phyloP scores from a whole-genome alignment of 2,888 invertebrate genomes.

The Leptopilina myrica region DNA sequence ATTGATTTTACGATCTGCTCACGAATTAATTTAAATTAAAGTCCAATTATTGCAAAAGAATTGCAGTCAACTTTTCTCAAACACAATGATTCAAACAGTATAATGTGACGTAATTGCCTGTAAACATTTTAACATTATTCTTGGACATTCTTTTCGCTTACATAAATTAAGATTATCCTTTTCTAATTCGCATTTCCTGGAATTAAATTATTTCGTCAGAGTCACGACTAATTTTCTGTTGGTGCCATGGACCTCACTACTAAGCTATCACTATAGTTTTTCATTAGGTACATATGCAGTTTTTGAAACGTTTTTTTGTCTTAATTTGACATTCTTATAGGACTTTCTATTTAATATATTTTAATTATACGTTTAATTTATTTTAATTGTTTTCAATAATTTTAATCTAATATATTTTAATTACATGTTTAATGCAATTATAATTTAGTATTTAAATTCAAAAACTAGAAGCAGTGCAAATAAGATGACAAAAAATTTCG shows the following conservation, averaged over 20 bases:
- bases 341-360: too few relatives aligned
- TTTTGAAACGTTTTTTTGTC: too few relatives aligned
- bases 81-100: conserved; percentile 2
- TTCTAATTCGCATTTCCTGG: not conserved
- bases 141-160: conserved; percentile 1
- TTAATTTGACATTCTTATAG: too few relatives aligned
- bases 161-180: not conserved
- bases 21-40: not conserved
- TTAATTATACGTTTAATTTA: too few relatives aligned
- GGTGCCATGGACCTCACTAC: too few relatives aligned
- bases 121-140: not conserved
- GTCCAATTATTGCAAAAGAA: conserved; percentile 10
- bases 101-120: not conserved
- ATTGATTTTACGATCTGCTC: conserved; percentile 18
- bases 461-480: too few relatives aligned
- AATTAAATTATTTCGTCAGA: not conserved
- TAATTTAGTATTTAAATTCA: too few relatives aligned
- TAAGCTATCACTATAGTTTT: too few relatives aligned
- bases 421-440: too few relatives aligned
- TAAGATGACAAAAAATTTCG: not conserved
- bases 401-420: too few relatives aligned
- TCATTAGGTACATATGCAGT: too few relatives aligned
- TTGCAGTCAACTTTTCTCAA: conserved; percentile 7
- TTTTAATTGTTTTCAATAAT: too few relatives aligned
- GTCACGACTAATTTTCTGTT: not conserved